Evolutionary conservation across 2,797 vertebrate genomes (phyloP).

Genomic region (Syngnathus acus): DNA sequence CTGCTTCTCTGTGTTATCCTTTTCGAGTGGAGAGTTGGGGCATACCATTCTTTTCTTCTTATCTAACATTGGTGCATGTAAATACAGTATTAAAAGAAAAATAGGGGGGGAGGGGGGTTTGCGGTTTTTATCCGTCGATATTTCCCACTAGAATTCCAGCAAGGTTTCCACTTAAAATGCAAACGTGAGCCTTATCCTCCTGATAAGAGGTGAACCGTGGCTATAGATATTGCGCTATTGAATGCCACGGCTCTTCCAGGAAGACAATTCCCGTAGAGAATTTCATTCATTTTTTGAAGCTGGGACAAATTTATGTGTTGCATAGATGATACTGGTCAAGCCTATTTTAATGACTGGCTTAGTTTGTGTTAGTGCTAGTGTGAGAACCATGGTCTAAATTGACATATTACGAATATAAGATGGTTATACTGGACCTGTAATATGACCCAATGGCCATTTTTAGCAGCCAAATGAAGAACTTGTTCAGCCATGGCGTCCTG

Average conservation of each 20-base stretch:
- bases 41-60: slow-evolving; percentile 9
- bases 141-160: slow-evolving; percentile 63
- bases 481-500: slow-evolving; percentile 89
- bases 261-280: slow-evolving; percentile 33
- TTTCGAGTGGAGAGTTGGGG: slow-evolving; percentile 21
- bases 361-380: too few species aligned
- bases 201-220: slow-evolving; percentile 49
- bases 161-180: slow-evolving; percentile 63
- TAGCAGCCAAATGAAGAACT: slow-evolving; percentile 77
- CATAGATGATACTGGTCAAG: slow-evolving; percentile 22
- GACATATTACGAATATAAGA: neutral
- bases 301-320: slow-evolving; percentile 3
- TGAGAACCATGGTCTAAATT: neutral
- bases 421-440: slow-evolving; percentile 57
- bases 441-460: slow-evolving; percentile 92
- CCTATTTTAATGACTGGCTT: too few species aligned
- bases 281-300: slow-evolving; percentile 26
- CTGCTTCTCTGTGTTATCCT: slow-evolving; percentile 48
- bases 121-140: slow-evolving; percentile 56
- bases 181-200: slow-evolving; percentile 53
- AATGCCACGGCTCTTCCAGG: slow-evolving; percentile 24
- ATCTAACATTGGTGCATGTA: slow-evolving; percentile 38
- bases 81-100: slow-evolving; percentile 22
- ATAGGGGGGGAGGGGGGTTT: slow-evolving; percentile 13
- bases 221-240: slow-evolving; percentile 41